Conservation (phyloP, 2,113 vertebrate genomes). For the Podarcis raffonei region DNA sequence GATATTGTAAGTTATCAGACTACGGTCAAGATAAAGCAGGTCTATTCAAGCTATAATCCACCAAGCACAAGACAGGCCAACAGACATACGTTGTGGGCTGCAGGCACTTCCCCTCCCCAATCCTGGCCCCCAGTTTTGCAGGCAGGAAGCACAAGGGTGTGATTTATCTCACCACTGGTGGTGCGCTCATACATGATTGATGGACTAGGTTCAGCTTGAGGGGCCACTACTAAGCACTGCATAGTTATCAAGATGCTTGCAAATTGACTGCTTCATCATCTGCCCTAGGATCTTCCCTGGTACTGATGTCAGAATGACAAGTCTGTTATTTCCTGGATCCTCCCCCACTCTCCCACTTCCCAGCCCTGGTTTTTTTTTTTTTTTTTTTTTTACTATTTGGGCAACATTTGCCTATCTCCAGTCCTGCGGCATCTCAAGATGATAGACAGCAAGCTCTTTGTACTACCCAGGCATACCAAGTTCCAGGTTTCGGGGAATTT, state of each 20-base stretch:
- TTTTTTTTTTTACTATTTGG: background rate
- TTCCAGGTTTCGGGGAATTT: background rate
- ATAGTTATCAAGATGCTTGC: background rate
- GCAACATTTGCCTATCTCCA: background rate
- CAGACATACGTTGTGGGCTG: background rate
- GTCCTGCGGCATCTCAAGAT: background rate
- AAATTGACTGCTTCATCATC: background rate
- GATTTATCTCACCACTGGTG: background rate
- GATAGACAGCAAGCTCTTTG: background rate
- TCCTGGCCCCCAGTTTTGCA: background rate
- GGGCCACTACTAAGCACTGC: background rate
- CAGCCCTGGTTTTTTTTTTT: background rate
- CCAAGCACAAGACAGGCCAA: background rate
- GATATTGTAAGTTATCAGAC: background rate
- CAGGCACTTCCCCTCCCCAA: background rate
- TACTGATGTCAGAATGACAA: background rate
- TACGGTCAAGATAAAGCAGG: background rate
- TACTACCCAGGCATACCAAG: rapidly evolving
- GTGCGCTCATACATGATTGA: background rate
- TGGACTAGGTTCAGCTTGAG: background rate
- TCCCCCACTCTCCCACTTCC: too few species aligned
- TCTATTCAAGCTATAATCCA: too few species aligned
- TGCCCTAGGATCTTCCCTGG: background rate
- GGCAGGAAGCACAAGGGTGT: background rate
- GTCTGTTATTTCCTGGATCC: background rate